Evolutionary conservation across 2,888 invertebrate species (phyloP), one percentile per base, ranked within the genome.

Genomic region (Cabera pusaria): DNA sequence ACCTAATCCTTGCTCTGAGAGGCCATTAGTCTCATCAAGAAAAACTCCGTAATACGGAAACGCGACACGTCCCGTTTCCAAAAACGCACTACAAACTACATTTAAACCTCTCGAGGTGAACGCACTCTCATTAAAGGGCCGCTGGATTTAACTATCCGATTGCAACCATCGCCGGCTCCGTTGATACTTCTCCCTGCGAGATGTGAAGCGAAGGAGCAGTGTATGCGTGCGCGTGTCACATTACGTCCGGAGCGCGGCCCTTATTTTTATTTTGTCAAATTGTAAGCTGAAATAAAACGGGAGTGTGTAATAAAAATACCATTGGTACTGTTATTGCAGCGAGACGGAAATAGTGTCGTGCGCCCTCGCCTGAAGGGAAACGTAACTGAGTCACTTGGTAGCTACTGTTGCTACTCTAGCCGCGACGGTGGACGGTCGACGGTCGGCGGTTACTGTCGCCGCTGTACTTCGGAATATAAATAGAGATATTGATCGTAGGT

Each of bases 231-330:
- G 49, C 59, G 67, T 76, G 77, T 76, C 75, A 67, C 72, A 66
- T 71, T 71, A 72, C 70, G 61, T 58, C 44, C 57, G 59, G 56
- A 56, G 45, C 52, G 56, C 51, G 65, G 78, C 77, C 82, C 79
- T 80, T 85, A 85, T 85, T 87, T 87, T 82, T 84, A 83, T 86
- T 86, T 86, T 85, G 86, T 87, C 83, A 87, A 87, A 87, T 87
- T 83, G 86, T 86, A 86, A 74, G 50, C 87, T 84, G 85, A 86
- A 87, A 87, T 85, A 85, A 79, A 85, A 81, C 86, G 69, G 77
- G 78, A 73, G 75, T 70, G 72, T 68, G 75, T 74, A 86, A 87
- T 88, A 88, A 87, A 86, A 88, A 86, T 87, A 88, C 85, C 85
- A 74, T 74, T 59, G 74, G 83, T 86, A 81, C 79, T 85, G 83